phyloP scores from a whole-genome alignment of 2,113 vertebrate genomes.

The Colaptes auratus region DNA sequence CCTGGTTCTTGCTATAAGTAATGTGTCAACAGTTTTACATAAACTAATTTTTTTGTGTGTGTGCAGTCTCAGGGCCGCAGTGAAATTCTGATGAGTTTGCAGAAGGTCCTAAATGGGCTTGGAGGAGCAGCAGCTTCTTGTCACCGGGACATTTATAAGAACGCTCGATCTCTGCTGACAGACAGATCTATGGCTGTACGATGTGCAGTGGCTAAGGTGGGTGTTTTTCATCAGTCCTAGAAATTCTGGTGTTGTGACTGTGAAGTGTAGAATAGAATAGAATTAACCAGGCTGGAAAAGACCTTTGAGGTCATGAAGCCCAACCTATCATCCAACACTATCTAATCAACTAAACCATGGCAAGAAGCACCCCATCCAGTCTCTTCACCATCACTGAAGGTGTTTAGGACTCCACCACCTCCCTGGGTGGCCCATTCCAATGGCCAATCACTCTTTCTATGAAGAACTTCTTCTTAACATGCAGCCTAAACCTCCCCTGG shows the following conservation, averaged over 20 bases:
- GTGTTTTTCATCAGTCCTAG: constrained; percentile 17
- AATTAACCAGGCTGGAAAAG: too few species aligned
- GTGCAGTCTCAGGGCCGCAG: constrained; percentile 93
- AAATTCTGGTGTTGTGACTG: not conserved
- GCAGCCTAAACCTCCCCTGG: too few species aligned
- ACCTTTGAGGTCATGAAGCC: too few species aligned
- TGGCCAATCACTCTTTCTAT: too few species aligned
- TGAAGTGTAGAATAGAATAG: not conserved
- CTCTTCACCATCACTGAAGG: too few species aligned
- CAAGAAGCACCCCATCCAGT: too few species aligned
- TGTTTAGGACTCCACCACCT: too few species aligned
- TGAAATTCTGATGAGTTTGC: constrained; percentile 96
- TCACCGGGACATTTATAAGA: constrained; percentile 98
- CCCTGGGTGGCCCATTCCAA: too few species aligned
- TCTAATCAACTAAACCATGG: too few species aligned
- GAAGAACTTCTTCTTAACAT: too few species aligned
- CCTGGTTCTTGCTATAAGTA: not conserved
- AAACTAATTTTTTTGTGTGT: not conserved
- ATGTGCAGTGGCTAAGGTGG: constrained; percentile 92
- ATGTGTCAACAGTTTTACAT: not conserved
- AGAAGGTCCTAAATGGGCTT: constrained; percentile 92
- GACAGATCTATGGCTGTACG: constrained; percentile 98
- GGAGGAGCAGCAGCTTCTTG: constrained; percentile 96
- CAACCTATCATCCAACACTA: too few species aligned
- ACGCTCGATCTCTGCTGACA: constrained; percentile 91